Conservation (phyloP, 2,888 invertebrate species). For the Ennomos quercinarius region DNA sequence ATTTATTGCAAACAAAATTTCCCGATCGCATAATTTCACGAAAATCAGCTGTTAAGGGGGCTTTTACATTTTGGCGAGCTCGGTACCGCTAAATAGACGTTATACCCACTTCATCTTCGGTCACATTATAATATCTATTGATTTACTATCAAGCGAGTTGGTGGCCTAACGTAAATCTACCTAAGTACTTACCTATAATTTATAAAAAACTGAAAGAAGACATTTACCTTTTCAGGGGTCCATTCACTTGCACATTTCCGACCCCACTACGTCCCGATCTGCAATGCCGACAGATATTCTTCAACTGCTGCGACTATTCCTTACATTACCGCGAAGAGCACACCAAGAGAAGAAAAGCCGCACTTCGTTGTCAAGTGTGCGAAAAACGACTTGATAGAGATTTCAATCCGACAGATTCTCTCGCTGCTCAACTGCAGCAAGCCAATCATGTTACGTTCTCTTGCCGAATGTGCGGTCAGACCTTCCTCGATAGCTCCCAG, state of each 20-base stretch:
- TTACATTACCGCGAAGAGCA: slow-evolving; percentile 78
- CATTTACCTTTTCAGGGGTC: slow-evolving; percentile 59
- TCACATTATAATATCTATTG: too few relatives aligned
- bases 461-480: slow-evolving; percentile 67
- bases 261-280: slow-evolving; percentile 66
- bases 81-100: too few relatives aligned
- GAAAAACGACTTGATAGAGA: slow-evolving; percentile 75
- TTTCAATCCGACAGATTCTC: slow-evolving; percentile 45
- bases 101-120: too few relatives aligned
- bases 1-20: too few relatives aligned
- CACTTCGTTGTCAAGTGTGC: slow-evolving; percentile 79
- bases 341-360: slow-evolving; percentile 77
- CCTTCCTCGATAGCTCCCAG: slow-evolving; percentile 62
- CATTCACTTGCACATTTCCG: slow-evolving; percentile 76
- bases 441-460: slow-evolving; percentile 54
- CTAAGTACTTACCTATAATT: too few relatives aligned
- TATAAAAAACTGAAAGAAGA: too few relatives aligned
- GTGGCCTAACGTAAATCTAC: background rate
- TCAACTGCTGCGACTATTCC: slow-evolving; percentile 80
- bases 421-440: slow-evolving; percentile 49
- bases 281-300: slow-evolving; percentile 76
- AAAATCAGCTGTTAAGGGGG: too few relatives aligned
- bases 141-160: background rate
- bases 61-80: too few relatives aligned
- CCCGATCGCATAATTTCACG: too few relatives aligned